Evolutionary conservation across 2,888 invertebrate genomes (phyloP).

Genomic region (Mycalesis mineus): DNA sequence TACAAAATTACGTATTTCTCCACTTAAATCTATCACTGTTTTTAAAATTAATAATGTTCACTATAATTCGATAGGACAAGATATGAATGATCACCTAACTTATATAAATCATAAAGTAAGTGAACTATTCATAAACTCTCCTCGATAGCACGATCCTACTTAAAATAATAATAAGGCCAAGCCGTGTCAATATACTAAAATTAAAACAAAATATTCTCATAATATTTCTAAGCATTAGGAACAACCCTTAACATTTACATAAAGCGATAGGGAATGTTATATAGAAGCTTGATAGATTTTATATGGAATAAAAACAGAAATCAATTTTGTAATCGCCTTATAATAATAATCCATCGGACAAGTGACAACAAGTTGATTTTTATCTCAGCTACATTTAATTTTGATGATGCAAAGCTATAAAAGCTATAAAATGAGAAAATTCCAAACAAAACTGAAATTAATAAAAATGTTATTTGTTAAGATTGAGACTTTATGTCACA

Average conservation of each 20-base stretch:
- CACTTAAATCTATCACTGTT: conserved; percentile 24
- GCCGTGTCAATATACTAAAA: conserved; percentile 22
- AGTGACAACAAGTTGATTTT: background rate
- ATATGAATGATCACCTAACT: conserved; percentile 3
- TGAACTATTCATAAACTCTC: conserved; percentile 4
- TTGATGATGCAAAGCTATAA: background rate
- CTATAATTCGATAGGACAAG: background rate
- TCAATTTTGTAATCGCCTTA: background rate
- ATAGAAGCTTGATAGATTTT: conserved; percentile 45
- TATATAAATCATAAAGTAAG: background rate
- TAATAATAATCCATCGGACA: background rate
- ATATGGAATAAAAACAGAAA: background rate
- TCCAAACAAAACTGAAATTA: background rate
- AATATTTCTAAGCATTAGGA: conserved; percentile 57
- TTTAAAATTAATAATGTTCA: conserved; percentile 2
- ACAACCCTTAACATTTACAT: conserved; percentile 61
- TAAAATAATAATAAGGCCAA: conserved; percentile 20
- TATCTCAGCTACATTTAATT: no score
- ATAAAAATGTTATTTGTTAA: background rate
- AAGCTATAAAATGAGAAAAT: background rate
- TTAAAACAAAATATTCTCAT: conserved; percentile 37
- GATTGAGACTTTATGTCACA: background rate
- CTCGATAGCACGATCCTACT: conserved; percentile 10
- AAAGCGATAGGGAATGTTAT: conserved; percentile 54
- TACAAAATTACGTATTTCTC: conserved; percentile 13